Evolutionary conservation across 2,888 invertebrate genomes (phyloP), one percentile per base, ranked within the genome.

Genomic region (Cyclophora albipunctata): DNA sequence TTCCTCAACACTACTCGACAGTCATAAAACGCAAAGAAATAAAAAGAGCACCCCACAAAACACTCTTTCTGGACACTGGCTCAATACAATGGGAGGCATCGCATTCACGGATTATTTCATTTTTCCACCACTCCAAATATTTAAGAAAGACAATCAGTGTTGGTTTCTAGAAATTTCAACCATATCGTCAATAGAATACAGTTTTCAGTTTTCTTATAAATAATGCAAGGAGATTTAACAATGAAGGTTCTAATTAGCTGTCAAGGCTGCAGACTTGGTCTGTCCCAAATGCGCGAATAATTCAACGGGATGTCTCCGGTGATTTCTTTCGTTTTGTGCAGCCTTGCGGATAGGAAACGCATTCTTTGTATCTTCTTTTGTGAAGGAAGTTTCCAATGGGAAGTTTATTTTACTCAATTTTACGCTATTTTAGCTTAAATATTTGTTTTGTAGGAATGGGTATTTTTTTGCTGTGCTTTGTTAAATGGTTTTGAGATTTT

Each of bases 1-100:
- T 78, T 72, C 67, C 71, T 75, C 71, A 73, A 64, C 69, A 65
- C 76, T 83, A 81, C 82, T 81, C 69, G 76, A 80, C 78, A 74
- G 65, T 84, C 75, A 86, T 88, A 87, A 88, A 88, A 88, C 86
- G 86, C 87, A 87, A 87, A 88, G 79, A 84, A 84, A 85, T 87
- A 88, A 88, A 86, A 87, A 80, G 80, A 81, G 78, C 75, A 81
- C 78, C 83, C 73, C 73, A 75, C 78, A 81, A 83, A 85, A 78
- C 80, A 85, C 79, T 78, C 85, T 86, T 87, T 85, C 86, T 88
- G 87, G 87, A 88, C 88, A 87, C 82, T 80, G 84, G 74, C 78
- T 84, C 83, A 81, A 85, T 84, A 88, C 88, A 88, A 88, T 85
- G 64, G 71, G 71, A 69, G 66, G 78, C 69, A 85, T 86, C 86